phyloP scores from a whole-genome alignment of 2,888 invertebrate species.

The Anticlea derivata region DNA sequence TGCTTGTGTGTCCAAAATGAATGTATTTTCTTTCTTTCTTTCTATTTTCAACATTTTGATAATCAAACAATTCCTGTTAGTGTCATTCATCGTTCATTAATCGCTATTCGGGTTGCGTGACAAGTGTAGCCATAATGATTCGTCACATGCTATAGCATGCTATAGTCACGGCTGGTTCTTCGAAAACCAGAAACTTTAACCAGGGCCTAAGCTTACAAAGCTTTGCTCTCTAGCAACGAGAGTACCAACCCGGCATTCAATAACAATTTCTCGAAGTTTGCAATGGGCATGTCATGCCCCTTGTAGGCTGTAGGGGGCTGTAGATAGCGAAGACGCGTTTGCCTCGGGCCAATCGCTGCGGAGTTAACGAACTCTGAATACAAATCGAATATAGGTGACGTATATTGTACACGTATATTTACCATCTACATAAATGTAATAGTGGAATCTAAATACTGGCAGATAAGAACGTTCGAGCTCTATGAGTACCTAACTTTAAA shows the following conservation, averaged over 20 bases:
- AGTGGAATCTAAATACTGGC: not conserved
- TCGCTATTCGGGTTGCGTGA: too few relatives aligned
- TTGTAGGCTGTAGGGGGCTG: slow-evolving; percentile 10
- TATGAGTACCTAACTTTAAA: too few relatives aligned
- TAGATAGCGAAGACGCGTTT: slow-evolving; percentile 42
- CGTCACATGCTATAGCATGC: too few relatives aligned
- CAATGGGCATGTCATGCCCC: slow-evolving; percentile 8
- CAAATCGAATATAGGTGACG: slow-evolving; percentile 60
- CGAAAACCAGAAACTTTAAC: not conserved
- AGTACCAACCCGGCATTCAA: slow-evolving; percentile 8
- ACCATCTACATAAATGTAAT: not conserved
- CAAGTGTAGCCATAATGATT: too few relatives aligned
- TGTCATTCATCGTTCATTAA: too few relatives aligned
- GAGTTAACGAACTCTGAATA: slow-evolving; percentile 73
- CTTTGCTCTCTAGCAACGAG: not conserved
- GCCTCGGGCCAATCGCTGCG: slow-evolving; percentile 64
- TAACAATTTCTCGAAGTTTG: slow-evolving; percentile 29
- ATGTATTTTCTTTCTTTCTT: too few relatives aligned
- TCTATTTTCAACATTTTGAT: too few relatives aligned
- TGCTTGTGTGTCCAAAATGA: too few relatives aligned
- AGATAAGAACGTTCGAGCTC: too few relatives aligned
- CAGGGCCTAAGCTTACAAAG: not conserved
- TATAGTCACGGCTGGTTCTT: too few relatives aligned
- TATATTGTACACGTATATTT: slow-evolving; percentile 4
- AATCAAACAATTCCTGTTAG: too few relatives aligned